Evolutionary conservation across 2,888 invertebrate genomes (phyloP), one percentile per base, ranked within the genome.

Genomic region (Alsophila aescularia): DNA sequence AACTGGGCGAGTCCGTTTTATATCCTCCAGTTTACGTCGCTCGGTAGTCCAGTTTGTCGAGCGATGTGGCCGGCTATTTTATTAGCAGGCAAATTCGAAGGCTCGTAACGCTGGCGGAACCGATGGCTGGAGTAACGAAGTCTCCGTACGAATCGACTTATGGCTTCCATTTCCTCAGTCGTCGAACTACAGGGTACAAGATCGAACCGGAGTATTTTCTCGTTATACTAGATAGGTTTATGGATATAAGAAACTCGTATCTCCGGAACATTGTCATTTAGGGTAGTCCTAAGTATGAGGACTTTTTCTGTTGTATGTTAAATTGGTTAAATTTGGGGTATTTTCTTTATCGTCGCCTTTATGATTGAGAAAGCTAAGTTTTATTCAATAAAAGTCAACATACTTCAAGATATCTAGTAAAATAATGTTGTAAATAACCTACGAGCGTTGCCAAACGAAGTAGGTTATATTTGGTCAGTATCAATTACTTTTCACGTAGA

Each of bases 81-180:
- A 83, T 85, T 83, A 80, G 79, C 80, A 85, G 79, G 85, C 86
- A 86, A 85, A 85, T 87, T 83, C 85, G 79, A 79, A 77, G 72
- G 76, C 73, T 82, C 81, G 85, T 85, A 84, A 84, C 79, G 69
- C 64, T 71, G 66, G 70, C 73, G 76, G 71, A 77, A 73, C 74
- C 76, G 78, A 82, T 82, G 77, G 80, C 70, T 64, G 70, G 62
- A 65, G 81, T 83, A 80, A 83, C 79, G 77, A 81, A 83, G 75
- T 79, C 76, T 64, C 67, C 66, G 68, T 71, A 71, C 68, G 73
- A 69, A 68, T 67, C 74, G 73, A 81, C 81, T 82, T 84, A 86
- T 77, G 73, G 67, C 76, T 81, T 85, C 84, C 84, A 86, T 86
- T 86, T 85, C 86, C 86, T 80, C 64, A 57, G 65, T 61, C 58